Base-by-base conservation (phyloP, 2,113 vertebrate species). In the Eretmochelys imbricata region DNA sequence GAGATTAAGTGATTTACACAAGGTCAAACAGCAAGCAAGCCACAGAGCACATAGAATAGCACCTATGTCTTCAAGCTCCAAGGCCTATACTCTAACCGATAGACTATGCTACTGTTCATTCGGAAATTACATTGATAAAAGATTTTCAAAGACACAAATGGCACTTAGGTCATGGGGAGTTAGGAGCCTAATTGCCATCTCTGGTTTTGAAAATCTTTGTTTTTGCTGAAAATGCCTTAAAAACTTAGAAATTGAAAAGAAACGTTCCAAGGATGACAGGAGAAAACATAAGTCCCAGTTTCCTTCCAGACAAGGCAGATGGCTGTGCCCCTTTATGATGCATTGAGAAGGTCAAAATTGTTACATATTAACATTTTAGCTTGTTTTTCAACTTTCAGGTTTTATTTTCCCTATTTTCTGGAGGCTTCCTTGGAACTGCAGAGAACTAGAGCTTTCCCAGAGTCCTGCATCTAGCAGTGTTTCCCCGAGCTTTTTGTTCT, bases 291-390 rank as follows among this genome's bases (percentile, higher is more conserved):
- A 89, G 25, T 81, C 35, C 5, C 1, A 20, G 76, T 86, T 88
- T 89, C 46, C 19, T 92, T 82, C 81, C 53, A 92, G 80, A 59
- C 31, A 75, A 93, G 84, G 35, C n/a, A 38, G 65, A 35, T 1
- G 16, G 8, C n/a, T 69, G 35, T 69, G 65, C 35, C 35, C 5
- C 80, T 79, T 79, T 86, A 25, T 4, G 85, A 62, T 29, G 85
- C 65, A 72, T 5, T 72, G 55, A 82, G 94, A 93, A 90, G 82
- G 82, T 13, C 51, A 94, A 10, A 1, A 0, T 87, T 92, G 84
- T 89, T 94, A 90, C 96, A 80, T 35, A 55, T 93, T 90, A 93
- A 69, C 82, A 50, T 94, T 83, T 81, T 93, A 76, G 82, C 91
- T 24, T 90, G 46, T 90, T 54, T 42, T 95, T 96, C 85, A 80